These are phyloP conservation scores for Falco rusticolus DNA, from an alignment of 2,797 vertebrate species.

Conservation along the genomic window DNA sequence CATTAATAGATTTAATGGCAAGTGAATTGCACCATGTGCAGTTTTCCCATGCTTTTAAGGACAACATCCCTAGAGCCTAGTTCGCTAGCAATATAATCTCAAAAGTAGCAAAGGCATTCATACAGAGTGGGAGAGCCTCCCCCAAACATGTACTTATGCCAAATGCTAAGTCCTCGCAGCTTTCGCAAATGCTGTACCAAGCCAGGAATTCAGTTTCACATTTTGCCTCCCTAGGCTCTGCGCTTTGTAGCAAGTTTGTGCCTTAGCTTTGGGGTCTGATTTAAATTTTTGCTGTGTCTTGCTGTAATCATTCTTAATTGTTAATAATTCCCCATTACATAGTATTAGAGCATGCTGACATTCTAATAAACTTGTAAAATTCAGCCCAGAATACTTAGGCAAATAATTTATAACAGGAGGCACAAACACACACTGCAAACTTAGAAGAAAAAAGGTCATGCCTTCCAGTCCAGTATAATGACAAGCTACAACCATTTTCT, in stretches of 20 bases:
- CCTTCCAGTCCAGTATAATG: not conserved
- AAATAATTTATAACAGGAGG: constrained; percentile 8
- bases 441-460: not conserved
- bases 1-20: not conserved
- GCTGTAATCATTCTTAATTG: not conserved
- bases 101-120: not conserved
- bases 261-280: not conserved
- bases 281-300: not conserved
- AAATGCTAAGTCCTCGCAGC: not conserved
- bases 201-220: not conserved
- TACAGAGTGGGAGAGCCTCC: not conserved
- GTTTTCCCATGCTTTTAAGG: not conserved
- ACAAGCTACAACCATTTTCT: not conserved
- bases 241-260: not conserved
- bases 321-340: not conserved
- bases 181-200: not conserved
- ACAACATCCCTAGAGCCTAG: not conserved
- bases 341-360: not conserved
- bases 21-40: not conserved
- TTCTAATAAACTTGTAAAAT: constrained; percentile 29
- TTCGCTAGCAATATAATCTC: not conserved
- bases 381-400: not conserved
- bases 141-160: not conserved
- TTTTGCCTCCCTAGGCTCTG: not conserved
- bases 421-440: not conserved